Evolutionary conservation across 1,140 invertebrate genomes (phyloP), one percentile per base, ranked within the genome.

Genomic region (Drosophila arizonae): DNA sequence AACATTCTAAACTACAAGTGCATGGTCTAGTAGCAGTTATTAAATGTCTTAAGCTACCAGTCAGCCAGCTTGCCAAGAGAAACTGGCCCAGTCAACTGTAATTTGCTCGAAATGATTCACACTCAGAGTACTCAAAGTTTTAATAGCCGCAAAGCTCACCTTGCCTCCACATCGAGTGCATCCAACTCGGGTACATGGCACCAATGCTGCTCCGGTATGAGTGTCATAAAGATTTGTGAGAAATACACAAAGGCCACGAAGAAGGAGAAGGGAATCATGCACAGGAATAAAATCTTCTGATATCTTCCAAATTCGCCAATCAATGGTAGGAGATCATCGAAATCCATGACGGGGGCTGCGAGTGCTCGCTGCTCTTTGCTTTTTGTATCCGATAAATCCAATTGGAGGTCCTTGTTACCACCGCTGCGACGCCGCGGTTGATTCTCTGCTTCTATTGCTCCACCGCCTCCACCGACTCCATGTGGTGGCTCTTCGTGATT

Each of bases 251-350:
- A 97, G 0, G 96, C 95, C 54, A 97, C 95, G 92, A 96, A 97
- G 90, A 96, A 96, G 2, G 95, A 94, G 84, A 97, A 97, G 0
- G 96, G 96, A 54, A 97, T 96, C 94, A 98, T 96, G 76, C 97
- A 92, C 5, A 97, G 89, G 88, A 97, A 98, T 0, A 98, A 91
- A 4, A 97, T 92, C 84, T 96, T 95, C 90, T 98, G 97, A 92
- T 97, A 98, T 50, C 93, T 92, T 21, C 97, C 97, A 90, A 98
- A 98, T 79, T 97, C 96, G 0, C 97, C 97, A 26, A 98, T 94
- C 80, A 97, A 93, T 0, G 96, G 95, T 46, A 98, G 90, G 9
- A 98, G 91, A 67, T 97, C 96, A 88, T 98, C 97, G 65, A 98
- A 96, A 81, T 98, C 96, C 57, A 95, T 91, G 8, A 63, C 74